Evolutionary conservation across 2,113 vertebrate genomes (phyloP).

Genomic region (Condylura cristata): DNA sequence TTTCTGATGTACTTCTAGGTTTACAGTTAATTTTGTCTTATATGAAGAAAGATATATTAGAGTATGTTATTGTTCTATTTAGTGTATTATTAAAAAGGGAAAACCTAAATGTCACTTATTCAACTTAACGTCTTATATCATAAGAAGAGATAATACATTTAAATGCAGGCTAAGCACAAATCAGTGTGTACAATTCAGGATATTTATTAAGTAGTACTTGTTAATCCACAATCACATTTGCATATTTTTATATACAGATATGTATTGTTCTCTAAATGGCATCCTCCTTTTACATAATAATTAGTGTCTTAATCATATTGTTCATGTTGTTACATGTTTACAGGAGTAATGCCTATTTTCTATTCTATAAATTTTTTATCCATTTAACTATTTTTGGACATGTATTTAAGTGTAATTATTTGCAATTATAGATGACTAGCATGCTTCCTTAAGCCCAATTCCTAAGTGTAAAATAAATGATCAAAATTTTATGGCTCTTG

Average conservation of each 20-base stretch:
- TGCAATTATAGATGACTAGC: conserved; percentile 23
- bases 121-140: conserved; percentile 30
- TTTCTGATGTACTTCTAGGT: neutral
- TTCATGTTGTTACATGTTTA: neutral
- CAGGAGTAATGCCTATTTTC: neutral
- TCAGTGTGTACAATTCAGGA: conserved; percentile 31
- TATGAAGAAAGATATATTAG: neutral
- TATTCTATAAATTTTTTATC: neutral
- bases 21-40: neutral
- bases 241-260: neutral
- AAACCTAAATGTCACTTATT: neutral
- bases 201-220: conserved; percentile 17
- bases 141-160: neutral
- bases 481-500: neutral
- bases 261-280: conserved; percentile 28
- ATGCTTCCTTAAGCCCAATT: neutral
- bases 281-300: neutral
- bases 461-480: conserved; percentile 26
- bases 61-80: neutral
- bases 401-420: neutral
- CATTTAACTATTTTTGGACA: conserved; percentile 13
- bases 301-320: neutral
- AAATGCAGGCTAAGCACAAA: conserved; percentile 8
- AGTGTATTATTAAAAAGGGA: neutral
- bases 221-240: neutral